Evolutionary conservation across 1,140 invertebrate genomes (phyloP).

Genomic region (Drosophila prosaltans): DNA sequence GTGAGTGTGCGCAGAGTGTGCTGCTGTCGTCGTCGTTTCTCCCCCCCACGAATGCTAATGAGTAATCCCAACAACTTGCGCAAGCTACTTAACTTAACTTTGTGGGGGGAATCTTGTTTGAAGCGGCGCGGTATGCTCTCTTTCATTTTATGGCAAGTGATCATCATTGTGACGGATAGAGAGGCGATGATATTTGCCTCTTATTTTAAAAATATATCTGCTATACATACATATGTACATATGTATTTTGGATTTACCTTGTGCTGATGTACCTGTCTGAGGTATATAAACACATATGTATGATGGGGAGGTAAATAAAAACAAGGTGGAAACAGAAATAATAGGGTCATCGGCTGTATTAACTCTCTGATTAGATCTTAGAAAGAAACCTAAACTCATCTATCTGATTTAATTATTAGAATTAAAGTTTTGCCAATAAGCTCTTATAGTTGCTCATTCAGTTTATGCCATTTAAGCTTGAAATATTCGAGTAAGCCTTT

Average conservation of each 20-base stretch:
- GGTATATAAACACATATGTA: not conserved
- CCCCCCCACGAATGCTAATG: constrained; percentile 54
- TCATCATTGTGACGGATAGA: not conserved
- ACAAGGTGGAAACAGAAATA: not conserved
- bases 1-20: constrained; percentile 9
- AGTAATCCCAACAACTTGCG: constrained; percentile 61
- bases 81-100: constrained; percentile 23
- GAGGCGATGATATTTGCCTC: not conserved
- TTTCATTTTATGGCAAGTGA: constrained; percentile 18
- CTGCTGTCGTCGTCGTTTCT: no score
- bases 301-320: not conserved
- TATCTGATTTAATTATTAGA: no score
- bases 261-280: not conserved
- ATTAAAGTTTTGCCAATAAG: no score
- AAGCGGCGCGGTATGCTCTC: constrained; percentile 3
- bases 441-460: no score
- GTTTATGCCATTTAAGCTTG: no score
- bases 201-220: not conserved
- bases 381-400: no score
- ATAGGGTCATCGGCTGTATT: not conserved
- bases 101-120: not conserved
- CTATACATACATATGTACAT: not conserved
- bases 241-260: not conserved
- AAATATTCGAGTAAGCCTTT: no score
- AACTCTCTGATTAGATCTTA: not conserved